Base-by-base conservation (phyloP, 2,797 vertebrate species). In the Eleutherodactylus coqui region DNA sequence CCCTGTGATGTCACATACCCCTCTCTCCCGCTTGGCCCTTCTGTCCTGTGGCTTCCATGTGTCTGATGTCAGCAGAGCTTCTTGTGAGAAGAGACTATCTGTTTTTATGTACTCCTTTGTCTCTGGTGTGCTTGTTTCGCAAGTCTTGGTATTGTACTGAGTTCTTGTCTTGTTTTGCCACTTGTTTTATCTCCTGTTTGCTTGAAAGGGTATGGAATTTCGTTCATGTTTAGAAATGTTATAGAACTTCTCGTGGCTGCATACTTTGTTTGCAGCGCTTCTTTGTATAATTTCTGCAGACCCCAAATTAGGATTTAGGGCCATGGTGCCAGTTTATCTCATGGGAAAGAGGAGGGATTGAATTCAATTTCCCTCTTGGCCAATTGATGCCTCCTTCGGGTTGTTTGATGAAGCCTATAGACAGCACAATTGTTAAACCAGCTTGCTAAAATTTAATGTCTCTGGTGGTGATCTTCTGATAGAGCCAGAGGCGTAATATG, bases 51-150 rank as follows among this genome's bases (percentile, higher is more conserved):
- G 47, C 60, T 49, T 45, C 75, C 72, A 51, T 77, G 19, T 77
- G 73, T 83, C 51, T 83, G 72, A 79, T 87, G 47, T 87, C 51
- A 38, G 41, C 45, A 69, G 27, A 77, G 51, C 70, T 43, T 47
- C 47, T 51, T 83, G 51, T 83, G 80, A 82, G 62, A 72, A 58
- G 34, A 49, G 80, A 58, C 49, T 34, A n/a, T 45, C 77, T 75
- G 55, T 73, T 43, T 73, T 81, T 58, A 24, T 85, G 32, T 51
- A 29, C 24, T 34, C 16, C 27, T 5, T 8, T 70, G 38, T 64
- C 82, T 76, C 24, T n/a, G 9, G 8, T 32, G 69, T 75, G 69
- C 13, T 73, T n/a, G 38, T 16, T 73, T n/a, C 34, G 36, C 58
- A n/a, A 27, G 58, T 64, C 29, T 32, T 32, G 34, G 60, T 64